A percentile compares a stretch with the other conserved stretches of the same genome.
These are phyloP conservation scores for Didymodactylos carnosus DNA, from an alignment of 2,888 invertebrate species.

Conservation along the genomic window DNA sequence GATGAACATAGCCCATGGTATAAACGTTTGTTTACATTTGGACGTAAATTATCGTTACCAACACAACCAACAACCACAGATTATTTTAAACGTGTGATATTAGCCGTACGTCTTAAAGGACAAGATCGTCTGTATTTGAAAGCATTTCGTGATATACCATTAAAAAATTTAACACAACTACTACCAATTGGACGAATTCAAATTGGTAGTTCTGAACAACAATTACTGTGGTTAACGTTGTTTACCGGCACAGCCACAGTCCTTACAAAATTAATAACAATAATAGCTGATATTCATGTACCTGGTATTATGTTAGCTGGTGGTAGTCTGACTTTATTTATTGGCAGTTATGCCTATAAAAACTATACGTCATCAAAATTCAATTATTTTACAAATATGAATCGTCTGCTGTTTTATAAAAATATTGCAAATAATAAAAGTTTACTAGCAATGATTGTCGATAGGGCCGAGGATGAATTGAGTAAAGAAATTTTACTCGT, in stretches of 20 bases:
- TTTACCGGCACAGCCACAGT: constrained; percentile 20
- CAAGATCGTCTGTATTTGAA: constrained; percentile 31
- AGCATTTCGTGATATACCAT: constrained; percentile 30
- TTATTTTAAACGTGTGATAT: constrained; percentile 29
- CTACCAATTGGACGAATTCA: constrained; percentile 26
- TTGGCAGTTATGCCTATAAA: constrained; percentile 21
- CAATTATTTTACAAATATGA: constrained; percentile 24
- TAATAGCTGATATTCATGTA: constrained; percentile 20
- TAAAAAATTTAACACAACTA: constrained; percentile 25
- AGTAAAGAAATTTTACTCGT: constrained; percentile 25
- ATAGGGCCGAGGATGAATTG: constrained; percentile 30
- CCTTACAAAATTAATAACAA: constrained; percentile 23
- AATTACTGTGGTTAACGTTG: constrained; percentile 20
- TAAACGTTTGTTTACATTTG: constrained; percentile 5
- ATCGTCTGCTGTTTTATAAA: constrained; percentile 27
- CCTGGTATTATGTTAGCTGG: constrained; percentile 23
- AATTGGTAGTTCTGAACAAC: constrained; percentile 23
- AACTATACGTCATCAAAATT: constrained; percentile 24
- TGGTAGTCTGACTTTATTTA: constrained; percentile 20
- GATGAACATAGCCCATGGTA: constrained; percentile 13
- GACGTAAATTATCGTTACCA: too few relatives aligned
- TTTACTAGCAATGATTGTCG: constrained; percentile 26
- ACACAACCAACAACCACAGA: constrained; percentile 16
- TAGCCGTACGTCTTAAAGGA: constrained; percentile 27
- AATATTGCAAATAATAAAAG: constrained; percentile 31